Conservation (phyloP, 2,888 invertebrate genomes). For the Sphaerophoria taeniata region DNA sequence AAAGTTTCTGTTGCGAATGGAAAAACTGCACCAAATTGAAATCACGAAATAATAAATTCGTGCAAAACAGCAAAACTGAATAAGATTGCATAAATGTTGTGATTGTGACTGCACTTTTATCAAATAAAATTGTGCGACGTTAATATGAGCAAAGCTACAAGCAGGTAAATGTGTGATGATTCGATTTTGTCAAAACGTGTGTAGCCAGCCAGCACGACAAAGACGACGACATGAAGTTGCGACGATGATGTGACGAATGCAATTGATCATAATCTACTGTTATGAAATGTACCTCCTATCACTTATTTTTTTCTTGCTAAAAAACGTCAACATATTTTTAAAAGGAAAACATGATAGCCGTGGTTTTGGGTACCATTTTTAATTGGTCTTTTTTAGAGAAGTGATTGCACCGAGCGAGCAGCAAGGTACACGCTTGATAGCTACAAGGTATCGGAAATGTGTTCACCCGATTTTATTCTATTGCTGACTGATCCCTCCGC, state of each 20-base stretch:
- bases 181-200: slow-evolving; percentile 34
- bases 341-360: not conserved
- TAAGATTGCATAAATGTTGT: slow-evolving; percentile 25
- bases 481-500: too few species aligned
- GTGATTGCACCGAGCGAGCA: too few species aligned
- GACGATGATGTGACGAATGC: not conserved
- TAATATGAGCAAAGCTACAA: not conserved
- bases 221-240: not conserved
- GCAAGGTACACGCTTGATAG: too few species aligned
- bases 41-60: slow-evolving; percentile 18
- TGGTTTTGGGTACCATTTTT: too few species aligned
- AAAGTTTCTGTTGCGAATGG: slow-evolving; percentile 6
- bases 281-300: slow-evolving; percentile 4
- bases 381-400: too few species aligned
- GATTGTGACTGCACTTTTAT: slow-evolving; percentile 16
- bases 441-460: too few species aligned
- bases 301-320: not conserved
- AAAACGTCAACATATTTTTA: not conserved
- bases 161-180: not conserved
- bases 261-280: slow-evolving; percentile 22
- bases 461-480: too few species aligned
- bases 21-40: not conserved
- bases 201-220: not conserved
- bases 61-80: not conserved
- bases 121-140: not conserved